Percentiles rank a stretch among this genome's conserved stretches.
Conservation (phyloP, 2,797 vertebrate genomes). For the Muraenolepis orangiensis region DNA sequence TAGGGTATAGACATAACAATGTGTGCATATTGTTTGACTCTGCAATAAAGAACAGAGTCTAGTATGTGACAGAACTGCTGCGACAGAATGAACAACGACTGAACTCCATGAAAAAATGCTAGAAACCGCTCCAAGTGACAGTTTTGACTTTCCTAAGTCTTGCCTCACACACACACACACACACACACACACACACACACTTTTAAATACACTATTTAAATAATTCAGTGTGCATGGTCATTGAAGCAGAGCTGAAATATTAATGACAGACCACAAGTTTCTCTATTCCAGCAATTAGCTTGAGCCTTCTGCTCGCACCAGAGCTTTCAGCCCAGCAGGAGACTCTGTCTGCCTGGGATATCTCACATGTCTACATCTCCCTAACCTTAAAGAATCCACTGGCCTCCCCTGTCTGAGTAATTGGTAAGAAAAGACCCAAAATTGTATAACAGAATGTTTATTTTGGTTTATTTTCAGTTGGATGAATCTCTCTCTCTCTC, state of each 20-base stretch:
- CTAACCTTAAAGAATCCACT: neutral
- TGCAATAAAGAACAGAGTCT: too few species aligned
- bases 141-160: slow-evolving; percentile 14
- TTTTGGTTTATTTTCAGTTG: too few species aligned
- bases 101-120: too few species aligned
- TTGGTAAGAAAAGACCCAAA: too few species aligned
- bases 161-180: slow-evolving; percentile 20
- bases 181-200: slow-evolving; percentile 35
- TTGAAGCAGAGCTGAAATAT: slow-evolving; percentile 65
- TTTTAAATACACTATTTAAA: slow-evolving; percentile 55
- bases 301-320: slow-evolving; percentile 35
- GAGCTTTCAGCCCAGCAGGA: slow-evolving; percentile 20
- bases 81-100: too few species aligned
- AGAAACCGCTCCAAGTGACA: slow-evolving; percentile 3
- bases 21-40: too few species aligned
- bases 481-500: too few species aligned
- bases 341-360: slow-evolving; percentile 11
- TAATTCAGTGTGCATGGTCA: slow-evolving; percentile 58
- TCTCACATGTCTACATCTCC: slow-evolving; percentile 20
- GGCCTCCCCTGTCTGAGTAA: too few species aligned
- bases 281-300: slow-evolving; percentile 60
- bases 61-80: too few species aligned
- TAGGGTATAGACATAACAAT: too few species aligned
- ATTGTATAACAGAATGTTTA: too few species aligned
- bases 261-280: slow-evolving; percentile 62